Evolutionary conservation across 2,797 vertebrate species (phyloP).

Genomic region (Lutjanus argentimaculatus): DNA sequence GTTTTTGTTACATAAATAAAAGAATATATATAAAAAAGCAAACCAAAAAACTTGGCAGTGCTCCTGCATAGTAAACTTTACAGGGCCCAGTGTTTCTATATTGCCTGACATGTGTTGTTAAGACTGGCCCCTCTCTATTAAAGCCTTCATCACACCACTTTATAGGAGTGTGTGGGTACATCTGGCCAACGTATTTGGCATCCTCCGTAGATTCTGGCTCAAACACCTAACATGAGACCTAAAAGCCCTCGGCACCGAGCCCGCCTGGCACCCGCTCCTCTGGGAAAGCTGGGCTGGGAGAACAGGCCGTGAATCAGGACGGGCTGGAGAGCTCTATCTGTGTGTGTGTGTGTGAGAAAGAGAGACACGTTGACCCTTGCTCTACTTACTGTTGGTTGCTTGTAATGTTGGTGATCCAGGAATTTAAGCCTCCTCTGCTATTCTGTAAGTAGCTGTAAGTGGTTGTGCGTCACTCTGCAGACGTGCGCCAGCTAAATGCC

Average conservation of each 20-base stretch:
- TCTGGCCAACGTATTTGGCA: slow-evolving; percentile 82
- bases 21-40: neutral
- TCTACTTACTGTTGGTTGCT: slow-evolving; percentile 66
- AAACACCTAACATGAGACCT: slow-evolving; percentile 71
- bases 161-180: slow-evolving; percentile 82
- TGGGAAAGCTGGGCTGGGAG: slow-evolving; percentile 66
- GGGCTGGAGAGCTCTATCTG: slow-evolving; percentile 36
- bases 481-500: slow-evolving; percentile 51
- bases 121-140: slow-evolving; percentile 79
- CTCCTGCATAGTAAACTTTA: slow-evolving; percentile 83
- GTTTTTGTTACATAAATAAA: neutral
- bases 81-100: slow-evolving; percentile 79
- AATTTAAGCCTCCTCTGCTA: slow-evolving; percentile 60
- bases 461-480: slow-evolving; percentile 55
- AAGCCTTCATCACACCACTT: slow-evolving; percentile 82
- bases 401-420: slow-evolving; percentile 66
- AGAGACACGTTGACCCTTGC: slow-evolving; percentile 53
- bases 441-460: slow-evolving; percentile 64
- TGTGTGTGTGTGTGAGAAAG: slow-evolving; percentile 12
- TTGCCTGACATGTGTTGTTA: slow-evolving; percentile 81
- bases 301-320: slow-evolving; percentile 60
- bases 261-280: slow-evolving; percentile 70
- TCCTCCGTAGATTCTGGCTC: slow-evolving; percentile 70
- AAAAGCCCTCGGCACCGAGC: slow-evolving; percentile 59
- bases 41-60: slow-evolving; percentile 29